Conservation (phyloP, 1,140 invertebrate genomes). For the Dolichoris vasculosae region DNA sequence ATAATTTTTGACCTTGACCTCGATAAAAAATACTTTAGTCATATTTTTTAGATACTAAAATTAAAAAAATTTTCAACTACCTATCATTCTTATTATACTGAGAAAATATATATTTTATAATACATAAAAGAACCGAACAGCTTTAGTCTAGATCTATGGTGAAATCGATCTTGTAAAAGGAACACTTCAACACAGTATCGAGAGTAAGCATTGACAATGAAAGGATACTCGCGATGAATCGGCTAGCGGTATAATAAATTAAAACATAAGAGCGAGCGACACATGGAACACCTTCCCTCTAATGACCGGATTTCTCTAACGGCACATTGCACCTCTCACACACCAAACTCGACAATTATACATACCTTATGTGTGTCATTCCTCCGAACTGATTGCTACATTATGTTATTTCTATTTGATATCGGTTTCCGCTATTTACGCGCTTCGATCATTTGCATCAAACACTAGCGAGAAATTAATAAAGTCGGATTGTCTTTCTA, state of each 20-base stretch:
- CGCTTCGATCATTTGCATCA: too few relatives aligned
- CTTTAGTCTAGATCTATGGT: background rate
- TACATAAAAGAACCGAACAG: too few relatives aligned
- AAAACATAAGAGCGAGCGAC: background rate
- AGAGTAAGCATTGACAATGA: background rate
- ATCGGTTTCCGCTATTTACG: background rate
- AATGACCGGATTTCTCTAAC: background rate
- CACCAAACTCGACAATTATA: background rate
- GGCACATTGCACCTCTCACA: background rate
- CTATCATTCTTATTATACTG: too few relatives aligned
- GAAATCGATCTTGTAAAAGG: background rate
- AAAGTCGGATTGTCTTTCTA: too few relatives aligned
- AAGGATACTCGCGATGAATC: background rate
- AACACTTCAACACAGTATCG: background rate
- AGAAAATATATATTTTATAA: too few relatives aligned
- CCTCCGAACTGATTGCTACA: background rate
- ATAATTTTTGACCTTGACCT: too few relatives aligned
- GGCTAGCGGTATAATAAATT: slow-evolving; percentile 6
- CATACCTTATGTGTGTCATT: background rate
- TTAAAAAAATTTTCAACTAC: too few relatives aligned
- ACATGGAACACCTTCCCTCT: background rate
- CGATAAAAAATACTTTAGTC: too few relatives aligned
- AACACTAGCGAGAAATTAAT: too few relatives aligned
- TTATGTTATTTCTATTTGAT: background rate
- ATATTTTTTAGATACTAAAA: too few relatives aligned